Evolutionary conservation across 2,888 invertebrate species (phyloP).

Genomic region (Drosophila mimica): DNA sequence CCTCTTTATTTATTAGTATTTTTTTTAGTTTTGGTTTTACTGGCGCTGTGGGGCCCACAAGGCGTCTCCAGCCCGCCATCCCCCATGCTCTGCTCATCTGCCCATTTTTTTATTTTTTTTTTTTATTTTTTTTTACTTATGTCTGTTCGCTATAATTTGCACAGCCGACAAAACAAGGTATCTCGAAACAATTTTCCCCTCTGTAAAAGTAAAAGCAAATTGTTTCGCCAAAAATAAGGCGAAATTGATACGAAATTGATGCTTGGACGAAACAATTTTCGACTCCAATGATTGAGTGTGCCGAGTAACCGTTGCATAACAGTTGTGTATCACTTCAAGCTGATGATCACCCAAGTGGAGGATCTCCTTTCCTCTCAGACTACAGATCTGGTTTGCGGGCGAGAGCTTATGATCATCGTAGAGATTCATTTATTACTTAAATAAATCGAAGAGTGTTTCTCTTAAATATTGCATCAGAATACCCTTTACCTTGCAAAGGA

Average conservation of each 20-base stretch:
- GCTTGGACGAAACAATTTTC: conserved; percentile 32
- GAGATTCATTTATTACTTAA: neutral
- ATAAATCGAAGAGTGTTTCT: neutral
- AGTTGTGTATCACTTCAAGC: neutral
- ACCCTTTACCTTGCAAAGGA: neutral
- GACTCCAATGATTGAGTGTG: conserved; percentile 4
- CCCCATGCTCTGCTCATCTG: conserved; percentile 10
- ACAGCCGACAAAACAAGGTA: conserved; percentile 42
- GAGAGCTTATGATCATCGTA: neutral
- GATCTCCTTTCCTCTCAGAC: too few relatives aligned
- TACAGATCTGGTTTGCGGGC: neutral
- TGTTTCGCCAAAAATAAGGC: conserved; percentile 57
- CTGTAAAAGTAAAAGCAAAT: conserved; percentile 77
- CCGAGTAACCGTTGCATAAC: conserved; percentile 32
- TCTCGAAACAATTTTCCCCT: conserved; percentile 8
- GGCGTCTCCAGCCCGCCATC: conserved; percentile 20
- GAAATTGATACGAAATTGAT: conserved; percentile 78
- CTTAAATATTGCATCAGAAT: neutral
- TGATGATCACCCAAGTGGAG: too few relatives aligned
- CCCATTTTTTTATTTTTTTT: neutral
- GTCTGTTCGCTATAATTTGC: conserved; percentile 66
- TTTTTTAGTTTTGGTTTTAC: conserved; percentile 3
- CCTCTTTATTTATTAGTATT: conserved; percentile 16
- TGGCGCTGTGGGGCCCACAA: conserved; percentile 51
- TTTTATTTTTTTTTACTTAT: neutral